Base-by-base conservation (phyloP, 2,888 invertebrate species). In the Desoria tigrina region DNA sequence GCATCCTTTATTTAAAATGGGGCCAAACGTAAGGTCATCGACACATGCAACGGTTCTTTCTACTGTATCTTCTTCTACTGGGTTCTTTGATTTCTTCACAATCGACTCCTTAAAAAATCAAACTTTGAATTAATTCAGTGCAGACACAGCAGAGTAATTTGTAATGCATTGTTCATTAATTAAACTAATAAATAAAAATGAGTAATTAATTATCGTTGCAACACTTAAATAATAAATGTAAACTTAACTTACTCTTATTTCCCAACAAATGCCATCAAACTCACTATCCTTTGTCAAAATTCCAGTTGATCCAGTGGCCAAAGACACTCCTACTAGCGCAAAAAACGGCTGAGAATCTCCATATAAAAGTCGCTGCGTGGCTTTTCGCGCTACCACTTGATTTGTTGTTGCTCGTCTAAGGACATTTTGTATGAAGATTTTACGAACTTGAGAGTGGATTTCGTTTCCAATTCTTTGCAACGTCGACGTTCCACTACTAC, bases 1-100 rank as follows among this genome's bases (percentile, higher is more conserved):
- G 78, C 90, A 88, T 18, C 92, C 92, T 79, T 91, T 90, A 6
- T 88, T 90, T 74, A 92, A 87, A 1, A 86, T 83, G 42, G 86
- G 84, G 0, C 89, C 90, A 72, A 91, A 83, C 64, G 84, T 83
- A 66, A 90, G 82, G 77, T 87, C 83, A 56, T 84, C 82, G 53
- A 89, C 79, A 24, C 69, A 71, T 7, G 27, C 26, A 4, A 27
- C 26, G 6, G 63, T 58, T 16, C 50, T 45, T 51, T 58, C 58
- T 14, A 65, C 66, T 11, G 56, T 39, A 23, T 27, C 23, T 16
- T 27, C 57, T 42, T 66, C 66, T n/a, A 57, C 14, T 11, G 24
- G 28, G 28, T 18, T 42, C 9, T 42, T 51, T n/a, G 42, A 57
- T 26, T 67, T 67, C 32, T 67, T 70, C 16, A 51, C 1, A 67